Percentiles rank a stretch among this genome's conserved stretches.
These are phyloP conservation scores for Hypsibius dujardini DNA, from an alignment of 1,140 invertebrate species.

Conservation along the genomic window DNA sequence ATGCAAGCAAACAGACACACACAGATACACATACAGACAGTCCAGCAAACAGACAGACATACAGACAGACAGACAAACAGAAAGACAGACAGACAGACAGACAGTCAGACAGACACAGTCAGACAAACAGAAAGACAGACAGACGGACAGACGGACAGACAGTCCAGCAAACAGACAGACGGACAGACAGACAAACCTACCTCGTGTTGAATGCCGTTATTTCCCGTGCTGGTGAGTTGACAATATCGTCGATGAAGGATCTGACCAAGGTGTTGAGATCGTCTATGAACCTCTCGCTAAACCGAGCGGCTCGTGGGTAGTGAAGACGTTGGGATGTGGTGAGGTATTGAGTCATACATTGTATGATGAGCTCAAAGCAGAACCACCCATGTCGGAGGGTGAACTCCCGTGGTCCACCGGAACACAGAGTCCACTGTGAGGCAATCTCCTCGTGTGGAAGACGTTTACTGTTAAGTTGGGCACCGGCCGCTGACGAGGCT, in stretches of 20 bases:
- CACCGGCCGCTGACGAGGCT: too few relatives aligned
- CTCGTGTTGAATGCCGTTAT: constrained; percentile 47
- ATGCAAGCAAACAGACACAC: too few relatives aligned
- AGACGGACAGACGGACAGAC: too few relatives aligned
- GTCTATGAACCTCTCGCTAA: constrained; percentile 71
- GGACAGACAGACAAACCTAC: too few relatives aligned
- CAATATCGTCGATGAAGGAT: constrained; percentile 63
- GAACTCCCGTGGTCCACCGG: constrained; percentile 57
- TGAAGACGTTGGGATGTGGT: constrained; percentile 50
- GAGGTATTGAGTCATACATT: constrained; percentile 76
- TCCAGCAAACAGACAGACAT: too few relatives aligned
- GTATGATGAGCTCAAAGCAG: constrained; percentile 71
- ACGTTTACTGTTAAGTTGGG: too few relatives aligned
- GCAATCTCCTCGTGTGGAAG: constrained; percentile 77
- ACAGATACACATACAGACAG: too few relatives aligned
- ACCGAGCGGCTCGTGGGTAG: constrained; percentile 56
- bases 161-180: too few relatives aligned
- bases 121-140: too few relatives aligned
- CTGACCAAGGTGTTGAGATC: constrained; percentile 63
- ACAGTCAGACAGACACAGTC: too few relatives aligned
- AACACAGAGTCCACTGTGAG: constrained; percentile 75
- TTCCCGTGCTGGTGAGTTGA: constrained; percentile 39
- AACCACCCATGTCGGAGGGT: constrained; percentile 78
- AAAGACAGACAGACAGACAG: too few relatives aligned
- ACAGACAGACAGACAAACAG: too few relatives aligned